phyloP scores from a whole-genome alignment of 2,797 vertebrate genomes.

The Gephyroberyx darwinii region DNA sequence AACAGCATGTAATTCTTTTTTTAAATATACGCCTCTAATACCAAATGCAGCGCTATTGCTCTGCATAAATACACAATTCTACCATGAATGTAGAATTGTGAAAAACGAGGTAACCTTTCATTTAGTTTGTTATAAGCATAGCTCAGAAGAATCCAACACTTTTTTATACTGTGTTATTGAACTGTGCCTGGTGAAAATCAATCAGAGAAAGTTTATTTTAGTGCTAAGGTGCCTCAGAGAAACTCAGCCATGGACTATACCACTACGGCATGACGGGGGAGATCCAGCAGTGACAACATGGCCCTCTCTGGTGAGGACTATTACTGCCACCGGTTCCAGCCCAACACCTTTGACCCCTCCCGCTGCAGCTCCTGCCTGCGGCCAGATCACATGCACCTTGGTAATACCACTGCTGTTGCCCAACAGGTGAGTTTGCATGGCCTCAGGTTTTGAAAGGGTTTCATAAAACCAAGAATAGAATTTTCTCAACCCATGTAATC shows the following conservation, averaged over 20 bases:
- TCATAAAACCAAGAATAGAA: too few species aligned
- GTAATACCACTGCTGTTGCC: conserved; percentile 1
- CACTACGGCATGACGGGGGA: not conserved
- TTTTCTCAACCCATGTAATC: too few species aligned
- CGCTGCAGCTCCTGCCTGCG: conserved; percentile 71
- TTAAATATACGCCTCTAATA: too few species aligned
- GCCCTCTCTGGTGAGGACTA: conserved; percentile 59
- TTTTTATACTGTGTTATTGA: conserved; percentile 49
- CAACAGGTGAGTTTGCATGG: conserved; percentile 23
- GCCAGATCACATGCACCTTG: conserved; percentile 72
- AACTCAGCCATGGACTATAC: not conserved
- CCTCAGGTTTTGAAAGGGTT: too few species aligned
- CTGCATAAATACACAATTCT: conserved; percentile 20
- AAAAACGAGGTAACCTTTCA: conserved; percentile 25
- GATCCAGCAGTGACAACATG: conserved; percentile 41
- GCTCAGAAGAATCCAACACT: conserved; percentile 24
- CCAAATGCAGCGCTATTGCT: conserved; percentile 2
- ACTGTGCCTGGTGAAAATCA: conserved; percentile 28
- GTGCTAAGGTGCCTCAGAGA: conserved; percentile 8
- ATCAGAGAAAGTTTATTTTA: conserved; percentile 34
- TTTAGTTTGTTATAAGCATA: conserved; percentile 35
- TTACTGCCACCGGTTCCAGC: conserved; percentile 70
- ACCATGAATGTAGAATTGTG: not conserved
- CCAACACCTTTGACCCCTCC: conserved; percentile 76
- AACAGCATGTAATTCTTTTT: conserved; percentile 5